Evolutionary conservation across 2,797 vertebrate species (phyloP).

Genomic region (Schizopygopsis malacanthus): DNA sequence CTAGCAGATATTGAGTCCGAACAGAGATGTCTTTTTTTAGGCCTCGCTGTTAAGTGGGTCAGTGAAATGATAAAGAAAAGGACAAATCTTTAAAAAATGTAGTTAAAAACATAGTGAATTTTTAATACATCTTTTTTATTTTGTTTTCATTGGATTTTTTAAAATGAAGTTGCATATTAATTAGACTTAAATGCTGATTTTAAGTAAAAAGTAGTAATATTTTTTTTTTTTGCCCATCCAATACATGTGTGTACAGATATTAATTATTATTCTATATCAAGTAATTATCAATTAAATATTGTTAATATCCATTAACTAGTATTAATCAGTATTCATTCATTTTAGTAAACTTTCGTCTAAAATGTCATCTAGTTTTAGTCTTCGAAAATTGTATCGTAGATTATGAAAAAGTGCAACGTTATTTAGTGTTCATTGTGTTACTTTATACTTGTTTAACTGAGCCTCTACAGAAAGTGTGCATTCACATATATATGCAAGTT

Average conservation of each 20-base stretch:
- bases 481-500: neutral
- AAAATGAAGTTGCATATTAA: neutral
- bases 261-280: neutral
- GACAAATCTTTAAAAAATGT: conserved; percentile 5
- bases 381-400: neutral
- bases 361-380: neutral
- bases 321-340: neutral
- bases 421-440: neutral
- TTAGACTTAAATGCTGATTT: neutral
- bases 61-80: conserved; percentile 11
- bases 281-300: neutral
- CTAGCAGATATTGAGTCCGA: conserved; percentile 66
- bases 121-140: neutral
- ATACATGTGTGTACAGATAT: neutral
- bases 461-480: neutral
- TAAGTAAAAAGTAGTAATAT: neutral
- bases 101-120: neutral
- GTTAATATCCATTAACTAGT: neutral
- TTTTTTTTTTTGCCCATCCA: neutral
- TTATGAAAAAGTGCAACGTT: neutral
- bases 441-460: neutral
- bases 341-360: neutral
- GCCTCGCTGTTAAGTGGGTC: neutral
- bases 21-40: conserved; percentile 49
- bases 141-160: neutral